These are phyloP conservation scores for Ibidorhyncha struthersii DNA, from an alignment of 2,113 vertebrate species.

Conservation along the genomic window DNA sequence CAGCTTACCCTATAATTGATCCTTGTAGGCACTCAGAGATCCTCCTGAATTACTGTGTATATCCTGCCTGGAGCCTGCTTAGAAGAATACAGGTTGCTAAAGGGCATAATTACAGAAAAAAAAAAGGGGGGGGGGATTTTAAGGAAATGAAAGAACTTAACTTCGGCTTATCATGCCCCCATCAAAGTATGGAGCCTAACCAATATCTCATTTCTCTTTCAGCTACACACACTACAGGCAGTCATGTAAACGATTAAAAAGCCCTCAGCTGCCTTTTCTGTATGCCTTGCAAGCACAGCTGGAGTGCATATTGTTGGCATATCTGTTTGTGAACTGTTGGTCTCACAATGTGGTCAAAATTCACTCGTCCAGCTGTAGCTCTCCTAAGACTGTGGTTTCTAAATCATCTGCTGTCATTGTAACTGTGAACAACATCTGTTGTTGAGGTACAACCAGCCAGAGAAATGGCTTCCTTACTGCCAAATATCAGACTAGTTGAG, in stretches of 20 bases:
- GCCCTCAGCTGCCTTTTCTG: neutral
- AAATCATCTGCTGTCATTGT: neutral
- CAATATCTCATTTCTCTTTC: neutral
- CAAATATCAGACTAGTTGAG: neutral
- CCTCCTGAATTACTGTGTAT: neutral
- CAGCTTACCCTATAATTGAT: neutral
- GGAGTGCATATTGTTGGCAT: neutral
- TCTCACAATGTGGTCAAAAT: neutral
- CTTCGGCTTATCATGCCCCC: neutral
- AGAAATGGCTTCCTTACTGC: neutral
- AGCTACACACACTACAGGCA: neutral
- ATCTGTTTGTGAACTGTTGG: neutral
- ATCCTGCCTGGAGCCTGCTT: neutral
- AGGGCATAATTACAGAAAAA: neutral
- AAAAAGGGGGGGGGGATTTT: neutral
- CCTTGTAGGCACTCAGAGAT: neutral
- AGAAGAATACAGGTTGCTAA: neutral
- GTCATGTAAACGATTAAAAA: neutral
- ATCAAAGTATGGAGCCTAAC: neutral
- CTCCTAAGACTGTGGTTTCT: neutral
- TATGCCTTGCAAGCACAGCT: neutral
- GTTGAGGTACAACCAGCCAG: neutral
- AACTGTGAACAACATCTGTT: neutral
- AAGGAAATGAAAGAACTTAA: neutral
- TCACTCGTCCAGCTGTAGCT: neutral